These are phyloP conservation scores for Tetramorium parvispinum DNA, from an alignment of 1,140 invertebrate species.

Conservation along the genomic window DNA sequence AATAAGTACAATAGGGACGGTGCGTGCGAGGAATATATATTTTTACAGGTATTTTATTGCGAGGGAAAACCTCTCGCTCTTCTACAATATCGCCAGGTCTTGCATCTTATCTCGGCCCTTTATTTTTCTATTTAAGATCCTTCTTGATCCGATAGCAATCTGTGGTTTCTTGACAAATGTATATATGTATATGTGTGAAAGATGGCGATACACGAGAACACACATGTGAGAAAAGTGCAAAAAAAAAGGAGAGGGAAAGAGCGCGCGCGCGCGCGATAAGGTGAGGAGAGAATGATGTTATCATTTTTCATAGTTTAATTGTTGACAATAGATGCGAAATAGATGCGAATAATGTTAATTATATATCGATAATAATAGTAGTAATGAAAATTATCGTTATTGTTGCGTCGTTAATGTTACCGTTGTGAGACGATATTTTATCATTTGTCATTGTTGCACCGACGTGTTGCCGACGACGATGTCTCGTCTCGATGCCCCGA, in stretches of 20 bases:
- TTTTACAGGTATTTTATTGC: slow-evolving; percentile 38
- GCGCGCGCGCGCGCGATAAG: neutral
- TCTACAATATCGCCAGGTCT: neutral
- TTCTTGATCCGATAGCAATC: neutral
- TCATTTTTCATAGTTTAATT: slow-evolving; percentile 46
- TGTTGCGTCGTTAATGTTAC: slow-evolving; percentile 53
- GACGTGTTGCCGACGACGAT: neutral
- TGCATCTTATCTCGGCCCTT: neutral
- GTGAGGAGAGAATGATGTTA: slow-evolving; percentile 30
- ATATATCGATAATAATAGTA: slow-evolving; percentile 41
- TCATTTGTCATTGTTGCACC: slow-evolving; percentile 45
- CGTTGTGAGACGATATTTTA: slow-evolving; percentile 49
- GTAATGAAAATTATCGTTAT: slow-evolving; percentile 53
- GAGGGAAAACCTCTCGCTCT: neutral
- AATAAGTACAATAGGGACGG: slow-evolving; percentile 31
- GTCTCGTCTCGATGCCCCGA: slow-evolving; percentile 13
- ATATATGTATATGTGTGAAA: neutral
- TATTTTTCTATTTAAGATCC: slow-evolving; percentile 3
- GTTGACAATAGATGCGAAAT: slow-evolving; percentile 37
- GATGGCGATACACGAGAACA: too few species aligned
- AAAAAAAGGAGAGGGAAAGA: neutral
- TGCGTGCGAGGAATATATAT: slow-evolving; percentile 39
- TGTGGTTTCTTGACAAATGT: slow-evolving; percentile 10
- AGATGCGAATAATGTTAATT: slow-evolving; percentile 49
- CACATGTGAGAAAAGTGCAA: too few species aligned